These are phyloP conservation scores for Pogonocichla stellata DNA, from an alignment of 2,113 vertebrate species.

Conservation along the genomic window DNA sequence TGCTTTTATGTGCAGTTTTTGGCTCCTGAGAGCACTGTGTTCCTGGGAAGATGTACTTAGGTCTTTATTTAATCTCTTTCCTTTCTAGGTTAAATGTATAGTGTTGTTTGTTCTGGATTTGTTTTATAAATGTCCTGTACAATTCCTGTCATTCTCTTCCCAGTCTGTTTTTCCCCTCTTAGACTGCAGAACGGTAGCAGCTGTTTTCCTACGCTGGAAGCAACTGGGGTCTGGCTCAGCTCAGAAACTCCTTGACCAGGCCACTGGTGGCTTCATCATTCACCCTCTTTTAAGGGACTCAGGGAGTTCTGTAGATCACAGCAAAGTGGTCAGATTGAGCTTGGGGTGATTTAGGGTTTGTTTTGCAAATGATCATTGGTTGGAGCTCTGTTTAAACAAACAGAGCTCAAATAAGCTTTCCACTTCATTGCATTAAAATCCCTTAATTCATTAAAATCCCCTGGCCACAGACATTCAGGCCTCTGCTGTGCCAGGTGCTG, in stretches of 20 bases:
- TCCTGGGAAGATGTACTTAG: not conserved
- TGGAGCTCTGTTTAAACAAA: slow-evolving; percentile 32
- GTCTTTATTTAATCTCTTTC: not conserved
- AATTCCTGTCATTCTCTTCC: not conserved
- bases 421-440: slow-evolving; percentile 47
- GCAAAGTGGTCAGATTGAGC: not conserved
- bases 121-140: not conserved
- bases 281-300: not conserved
- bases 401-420: slow-evolving; percentile 43
- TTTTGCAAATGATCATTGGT: slow-evolving; percentile 1
- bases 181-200: not conserved
- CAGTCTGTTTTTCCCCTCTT: not conserved
- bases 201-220: not conserved
- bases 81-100: not conserved
- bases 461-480: not conserved
- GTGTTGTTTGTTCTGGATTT: not conserved
- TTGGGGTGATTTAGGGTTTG: slow-evolving; percentile 9
- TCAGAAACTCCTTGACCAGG: not conserved
- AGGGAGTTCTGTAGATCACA: not conserved
- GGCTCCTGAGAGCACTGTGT: not conserved
- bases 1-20: not conserved
- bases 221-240: not conserved
- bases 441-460: slow-evolving; percentile 34
- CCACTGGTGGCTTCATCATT: not conserved
- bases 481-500: slow-evolving; percentile 25